Evolutionary conservation across 2,797 vertebrate species (phyloP).

Genomic region (Emys orbicularis): DNA sequence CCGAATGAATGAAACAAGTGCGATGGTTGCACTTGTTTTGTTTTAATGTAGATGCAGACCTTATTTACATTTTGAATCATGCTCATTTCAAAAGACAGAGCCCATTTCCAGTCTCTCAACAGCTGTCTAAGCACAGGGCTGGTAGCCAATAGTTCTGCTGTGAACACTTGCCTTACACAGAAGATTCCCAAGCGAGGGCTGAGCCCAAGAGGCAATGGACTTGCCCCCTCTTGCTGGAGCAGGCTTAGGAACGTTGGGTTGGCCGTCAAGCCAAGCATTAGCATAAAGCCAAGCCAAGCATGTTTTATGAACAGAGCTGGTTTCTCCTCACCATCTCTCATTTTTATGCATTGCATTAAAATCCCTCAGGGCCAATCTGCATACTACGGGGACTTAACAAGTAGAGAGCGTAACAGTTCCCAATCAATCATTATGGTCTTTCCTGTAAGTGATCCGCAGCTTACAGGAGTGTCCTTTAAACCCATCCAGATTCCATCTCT

Average conservation of each 20-base stretch:
- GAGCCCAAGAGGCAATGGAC: background rate
- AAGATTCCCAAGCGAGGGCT: fast-evolving
- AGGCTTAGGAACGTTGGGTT: background rate
- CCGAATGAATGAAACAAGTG: background rate
- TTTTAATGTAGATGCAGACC: background rate
- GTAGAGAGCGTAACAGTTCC: constrained; percentile 33
- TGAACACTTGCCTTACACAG: fast-evolving
- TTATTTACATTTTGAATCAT: background rate
- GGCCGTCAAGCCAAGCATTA: background rate
- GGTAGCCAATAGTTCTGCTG: background rate
- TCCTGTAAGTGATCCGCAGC: background rate
- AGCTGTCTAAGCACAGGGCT: background rate
- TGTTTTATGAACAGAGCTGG: background rate
- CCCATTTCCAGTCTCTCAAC: background rate
- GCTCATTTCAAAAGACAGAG: background rate
- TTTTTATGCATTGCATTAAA: constrained; percentile 56
- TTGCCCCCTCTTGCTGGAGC: background rate
- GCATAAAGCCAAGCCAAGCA: background rate
- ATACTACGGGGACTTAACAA: constrained; percentile 50
- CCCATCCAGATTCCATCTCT: background rate
- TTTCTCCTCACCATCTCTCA: background rate
- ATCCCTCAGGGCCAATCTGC: constrained; percentile 37
- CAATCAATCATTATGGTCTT: constrained; percentile 13
- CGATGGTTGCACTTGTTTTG: fast-evolving
- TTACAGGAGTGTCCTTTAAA: constrained; percentile 5